Conservation (phyloP, 2,113 vertebrate genomes). For the Corapipo altera region DNA sequence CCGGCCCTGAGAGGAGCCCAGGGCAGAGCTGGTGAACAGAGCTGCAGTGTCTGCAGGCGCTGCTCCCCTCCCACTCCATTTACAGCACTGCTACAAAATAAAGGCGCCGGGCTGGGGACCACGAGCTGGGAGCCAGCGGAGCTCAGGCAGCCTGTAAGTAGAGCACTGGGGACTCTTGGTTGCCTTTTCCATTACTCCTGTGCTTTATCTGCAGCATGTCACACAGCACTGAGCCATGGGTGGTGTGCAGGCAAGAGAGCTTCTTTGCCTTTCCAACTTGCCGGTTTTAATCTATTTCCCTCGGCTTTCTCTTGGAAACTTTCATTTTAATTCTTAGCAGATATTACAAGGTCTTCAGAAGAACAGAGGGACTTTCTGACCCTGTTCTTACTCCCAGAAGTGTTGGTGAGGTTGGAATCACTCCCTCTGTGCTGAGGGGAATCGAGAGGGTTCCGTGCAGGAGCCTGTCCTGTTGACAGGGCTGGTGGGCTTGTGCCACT, state of each 20-base stretch:
- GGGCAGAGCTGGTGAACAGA: neutral
- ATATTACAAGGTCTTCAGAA: neutral
- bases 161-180: neutral
- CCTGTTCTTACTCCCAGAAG: neutral
- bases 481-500: neutral
- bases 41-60: slow-evolving; percentile 1
- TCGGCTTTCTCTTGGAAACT: neutral
- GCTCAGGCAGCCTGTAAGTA: slow-evolving; percentile 24
- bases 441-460: neutral
- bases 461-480: neutral
- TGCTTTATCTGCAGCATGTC: neutral
- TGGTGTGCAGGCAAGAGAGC: neutral
- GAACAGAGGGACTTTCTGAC: neutral
- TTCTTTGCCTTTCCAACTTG: neutral
- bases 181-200: neutral
- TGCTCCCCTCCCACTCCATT: slow-evolving; percentile 24
- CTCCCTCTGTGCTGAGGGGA: neutral
- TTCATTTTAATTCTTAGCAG: neutral
- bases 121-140: neutral
- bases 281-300: neutral
- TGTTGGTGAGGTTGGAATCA: neutral
- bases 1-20: neutral
- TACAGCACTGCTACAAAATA: neutral
- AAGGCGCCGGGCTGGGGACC: neutral
- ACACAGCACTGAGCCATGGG: neutral